Evolutionary conservation across 2,888 invertebrate genomes (phyloP).

Genomic region (Eugnorisma glareosa): DNA sequence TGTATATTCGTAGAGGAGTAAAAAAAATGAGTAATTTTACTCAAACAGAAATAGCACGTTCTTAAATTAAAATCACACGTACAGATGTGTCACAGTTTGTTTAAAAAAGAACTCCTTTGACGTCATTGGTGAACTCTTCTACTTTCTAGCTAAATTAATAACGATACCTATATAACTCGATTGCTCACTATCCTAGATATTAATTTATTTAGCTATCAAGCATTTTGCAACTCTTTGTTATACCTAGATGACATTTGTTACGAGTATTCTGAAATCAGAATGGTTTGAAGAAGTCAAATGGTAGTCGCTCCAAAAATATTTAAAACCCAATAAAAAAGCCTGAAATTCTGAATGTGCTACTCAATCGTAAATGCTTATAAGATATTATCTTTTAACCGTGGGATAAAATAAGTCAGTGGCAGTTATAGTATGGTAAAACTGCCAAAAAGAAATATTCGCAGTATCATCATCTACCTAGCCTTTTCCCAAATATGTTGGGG

Average conservation of each 20-base stretch:
- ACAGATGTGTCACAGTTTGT: constrained; percentile 30
- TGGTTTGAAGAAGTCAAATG: background rate
- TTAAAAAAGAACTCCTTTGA: constrained; percentile 46
- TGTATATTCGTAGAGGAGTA: constrained; percentile 25
- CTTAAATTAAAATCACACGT: constrained; percentile 49
- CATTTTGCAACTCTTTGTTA: background rate
- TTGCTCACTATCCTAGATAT: background rate
- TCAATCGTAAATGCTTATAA: background rate
- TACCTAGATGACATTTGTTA: background rate
- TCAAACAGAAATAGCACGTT: constrained; percentile 47
- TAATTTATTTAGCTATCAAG: background rate
- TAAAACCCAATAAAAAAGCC: background rate
- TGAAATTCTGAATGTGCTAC: background rate
- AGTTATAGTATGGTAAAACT: background rate
- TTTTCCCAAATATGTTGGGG: too few species aligned
- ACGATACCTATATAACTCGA: background rate
- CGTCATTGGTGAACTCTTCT: constrained; percentile 52
- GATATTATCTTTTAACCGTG: background rate
- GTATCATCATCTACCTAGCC: too few species aligned
- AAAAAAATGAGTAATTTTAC: constrained; percentile 45
- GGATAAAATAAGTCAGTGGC: too few species aligned
- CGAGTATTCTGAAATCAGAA: background rate
- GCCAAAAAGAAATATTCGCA: background rate
- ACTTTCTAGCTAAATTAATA: constrained; percentile 15
- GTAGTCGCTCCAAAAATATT: background rate